These are phyloP conservation scores for Microcebus griseorufus DNA, from an alignment of 2,113 vertebrate species.

Conservation along the genomic window DNA sequence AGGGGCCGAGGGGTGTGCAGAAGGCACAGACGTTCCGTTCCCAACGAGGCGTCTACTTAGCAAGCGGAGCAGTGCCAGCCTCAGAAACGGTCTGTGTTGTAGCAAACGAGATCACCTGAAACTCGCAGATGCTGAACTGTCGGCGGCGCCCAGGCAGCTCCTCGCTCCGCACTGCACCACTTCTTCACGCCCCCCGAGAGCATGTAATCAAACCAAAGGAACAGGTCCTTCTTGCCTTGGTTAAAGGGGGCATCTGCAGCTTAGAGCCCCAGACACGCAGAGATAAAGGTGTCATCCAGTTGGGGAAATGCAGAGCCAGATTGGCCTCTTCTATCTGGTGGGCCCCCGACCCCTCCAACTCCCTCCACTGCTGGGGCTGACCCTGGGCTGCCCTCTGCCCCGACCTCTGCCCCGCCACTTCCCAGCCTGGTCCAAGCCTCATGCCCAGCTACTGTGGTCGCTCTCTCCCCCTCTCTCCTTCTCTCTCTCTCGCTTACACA, in stretches of 20 bases:
- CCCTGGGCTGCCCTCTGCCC: neutral
- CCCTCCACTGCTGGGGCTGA: too few species aligned
- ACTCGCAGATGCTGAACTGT: too few species aligned
- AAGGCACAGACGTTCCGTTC: neutral
- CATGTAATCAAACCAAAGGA: neutral
- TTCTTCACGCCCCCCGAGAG: neutral
- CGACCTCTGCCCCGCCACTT: neutral
- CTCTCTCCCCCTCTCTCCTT: neutral
- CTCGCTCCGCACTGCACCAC: neutral
- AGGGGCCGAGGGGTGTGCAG: neutral
- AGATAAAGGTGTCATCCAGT: neutral
- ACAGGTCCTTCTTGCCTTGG: neutral
- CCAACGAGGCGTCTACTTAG: neutral
- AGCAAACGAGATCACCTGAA: neutral
- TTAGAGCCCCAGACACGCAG: neutral
- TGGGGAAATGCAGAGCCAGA: neutral
- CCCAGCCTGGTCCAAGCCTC: neutral
- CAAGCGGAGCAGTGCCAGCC: neutral
- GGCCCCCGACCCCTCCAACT: neutral
- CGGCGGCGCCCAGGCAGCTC: too few species aligned
- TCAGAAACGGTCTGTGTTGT: neutral
- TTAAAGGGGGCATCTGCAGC: neutral
- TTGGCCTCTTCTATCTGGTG: neutral
- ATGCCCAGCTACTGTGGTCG: neutral
- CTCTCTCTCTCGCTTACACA: neutral